These are phyloP conservation scores for Conomelus anceps DNA, from an alignment of 2,888 invertebrate genomes.

Conservation along the genomic window DNA sequence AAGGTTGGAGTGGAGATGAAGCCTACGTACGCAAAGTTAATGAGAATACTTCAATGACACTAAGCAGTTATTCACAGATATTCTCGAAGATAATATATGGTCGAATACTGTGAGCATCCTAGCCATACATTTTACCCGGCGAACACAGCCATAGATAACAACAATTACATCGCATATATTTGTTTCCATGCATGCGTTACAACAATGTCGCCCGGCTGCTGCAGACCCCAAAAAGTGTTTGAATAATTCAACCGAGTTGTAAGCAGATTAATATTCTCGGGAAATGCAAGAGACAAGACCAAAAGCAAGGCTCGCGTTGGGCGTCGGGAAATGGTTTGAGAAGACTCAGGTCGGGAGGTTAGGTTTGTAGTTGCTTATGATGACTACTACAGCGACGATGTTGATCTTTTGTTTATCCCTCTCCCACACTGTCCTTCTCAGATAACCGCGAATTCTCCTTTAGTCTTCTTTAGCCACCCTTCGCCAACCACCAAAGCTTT, in stretches of 20 bases:
- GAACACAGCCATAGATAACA: not conserved
- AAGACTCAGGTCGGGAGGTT: not conserved
- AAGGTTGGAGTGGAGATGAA: no score
- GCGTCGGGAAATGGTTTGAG: not conserved
- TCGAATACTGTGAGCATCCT: not conserved
- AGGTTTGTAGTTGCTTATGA: not conserved
- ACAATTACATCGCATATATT: not conserved
- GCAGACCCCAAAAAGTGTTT: not conserved
- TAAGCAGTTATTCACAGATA: not conserved
- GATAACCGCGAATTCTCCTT: not conserved
- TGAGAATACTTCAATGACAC: not conserved
- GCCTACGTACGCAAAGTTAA: not conserved
- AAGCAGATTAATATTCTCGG: constrained; percentile 1
- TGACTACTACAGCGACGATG: not conserved
- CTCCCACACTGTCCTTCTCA: not conserved
- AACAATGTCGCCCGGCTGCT: not conserved
- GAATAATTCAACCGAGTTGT: not conserved
- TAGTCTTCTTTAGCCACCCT: not conserved
- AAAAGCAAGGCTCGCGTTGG: not conserved
- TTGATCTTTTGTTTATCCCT: not conserved
- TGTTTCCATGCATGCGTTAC: not conserved
- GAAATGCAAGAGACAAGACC: not conserved
- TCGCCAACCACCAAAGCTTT: not conserved
- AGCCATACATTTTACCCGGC: not conserved
- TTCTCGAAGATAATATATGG: not conserved